Conservation (phyloP, 2,888 invertebrate genomes). For the Dendrolimus pini region DNA sequence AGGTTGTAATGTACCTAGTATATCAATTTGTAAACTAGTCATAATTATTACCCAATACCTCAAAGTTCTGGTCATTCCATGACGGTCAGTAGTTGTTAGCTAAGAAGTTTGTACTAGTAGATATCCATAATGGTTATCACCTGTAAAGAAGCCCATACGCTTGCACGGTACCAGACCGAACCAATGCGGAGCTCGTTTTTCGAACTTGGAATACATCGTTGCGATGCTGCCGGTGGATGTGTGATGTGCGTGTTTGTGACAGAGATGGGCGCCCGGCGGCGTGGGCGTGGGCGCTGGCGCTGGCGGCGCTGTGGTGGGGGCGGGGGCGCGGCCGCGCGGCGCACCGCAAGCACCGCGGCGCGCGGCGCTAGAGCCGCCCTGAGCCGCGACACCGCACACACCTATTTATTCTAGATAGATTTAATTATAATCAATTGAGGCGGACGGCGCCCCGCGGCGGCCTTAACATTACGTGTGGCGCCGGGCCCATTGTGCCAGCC, state of each 20-base stretch:
- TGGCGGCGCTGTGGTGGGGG: constrained; percentile 56
- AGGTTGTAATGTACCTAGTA: too few species aligned
- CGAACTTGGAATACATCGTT: background rate
- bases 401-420: constrained; percentile 73
- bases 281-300: constrained; percentile 39
- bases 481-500: background rate
- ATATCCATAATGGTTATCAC: background rate
- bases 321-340: constrained; percentile 50
- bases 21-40: too few species aligned
- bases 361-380: constrained; percentile 74
- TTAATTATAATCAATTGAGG: constrained; percentile 70
- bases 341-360: constrained; percentile 76
- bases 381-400: constrained; percentile 35
- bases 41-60: background rate
- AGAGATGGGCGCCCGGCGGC: constrained; percentile 49
- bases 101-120: background rate
- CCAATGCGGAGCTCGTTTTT: too few species aligned
- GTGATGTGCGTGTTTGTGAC: constrained; percentile 20
- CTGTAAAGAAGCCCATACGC: constrained; percentile 9
- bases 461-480: constrained; percentile 26
- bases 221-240: constrained; percentile 4
- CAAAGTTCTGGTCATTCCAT: background rate
- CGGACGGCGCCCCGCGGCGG: constrained; percentile 46
- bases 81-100: background rate
- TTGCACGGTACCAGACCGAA: background rate